phyloP scores from a whole-genome alignment of 2,888 invertebrate genomes.

The Prosopocoilus inquinatus region DNA sequence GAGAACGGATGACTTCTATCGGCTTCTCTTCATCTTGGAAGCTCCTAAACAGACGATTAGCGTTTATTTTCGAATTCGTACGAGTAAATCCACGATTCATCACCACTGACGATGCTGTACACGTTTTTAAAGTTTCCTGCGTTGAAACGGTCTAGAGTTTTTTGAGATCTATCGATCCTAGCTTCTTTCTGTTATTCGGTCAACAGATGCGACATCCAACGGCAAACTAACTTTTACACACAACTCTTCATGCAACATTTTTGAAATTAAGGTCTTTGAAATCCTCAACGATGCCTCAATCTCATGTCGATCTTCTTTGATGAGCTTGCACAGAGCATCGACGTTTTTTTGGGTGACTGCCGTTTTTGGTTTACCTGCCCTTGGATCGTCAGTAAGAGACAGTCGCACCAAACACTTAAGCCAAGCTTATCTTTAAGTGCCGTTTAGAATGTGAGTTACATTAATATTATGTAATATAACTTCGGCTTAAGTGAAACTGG shows the following conservation, averaged over 20 bases:
- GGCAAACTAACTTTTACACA: not conserved
- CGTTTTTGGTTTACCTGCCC: not conserved
- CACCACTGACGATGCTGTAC: too few species aligned
- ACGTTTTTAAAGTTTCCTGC: not conserved
- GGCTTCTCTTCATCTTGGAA: slow-evolving; percentile 19
- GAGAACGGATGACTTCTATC: too few species aligned
- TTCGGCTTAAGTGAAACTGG: too few species aligned
- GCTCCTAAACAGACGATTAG: slow-evolving; percentile 17
- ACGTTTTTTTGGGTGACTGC: not conserved
- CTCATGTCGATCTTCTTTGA: not conserved
- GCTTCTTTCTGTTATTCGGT: too few species aligned
- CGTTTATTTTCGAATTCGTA: slow-evolving; percentile 19
- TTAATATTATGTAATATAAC: too few species aligned
- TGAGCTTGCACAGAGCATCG: not conserved
- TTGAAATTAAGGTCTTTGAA: not conserved
- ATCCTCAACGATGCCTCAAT: not conserved
- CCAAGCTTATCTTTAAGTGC: too few species aligned
- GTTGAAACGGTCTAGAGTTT: not conserved
- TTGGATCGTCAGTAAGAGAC: not conserved
- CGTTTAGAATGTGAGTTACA: too few species aligned
- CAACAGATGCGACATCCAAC: not conserved
- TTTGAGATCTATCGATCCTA: not conserved
- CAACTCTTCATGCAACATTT: not conserved
- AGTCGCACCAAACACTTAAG: too few species aligned
- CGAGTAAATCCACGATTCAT: too few species aligned